Evolutionary conservation across 2,797 vertebrate genomes (phyloP).

Genomic region (Dromococcyx pavoninus): DNA sequence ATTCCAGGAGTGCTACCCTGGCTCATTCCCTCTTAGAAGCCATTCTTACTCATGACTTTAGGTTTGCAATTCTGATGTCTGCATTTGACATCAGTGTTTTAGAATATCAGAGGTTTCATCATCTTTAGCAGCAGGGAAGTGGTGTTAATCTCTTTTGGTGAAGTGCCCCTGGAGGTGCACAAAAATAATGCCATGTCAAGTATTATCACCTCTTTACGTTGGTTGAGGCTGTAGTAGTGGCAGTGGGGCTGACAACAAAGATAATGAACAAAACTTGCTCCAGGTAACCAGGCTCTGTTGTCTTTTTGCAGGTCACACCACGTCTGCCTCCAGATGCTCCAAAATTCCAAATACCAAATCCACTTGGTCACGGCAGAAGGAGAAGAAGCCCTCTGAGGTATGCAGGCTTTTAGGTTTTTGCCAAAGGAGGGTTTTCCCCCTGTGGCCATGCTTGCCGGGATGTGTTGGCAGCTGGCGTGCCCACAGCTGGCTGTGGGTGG

Average conservation of each 20-base stretch:
- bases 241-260: not conserved
- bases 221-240: not conserved
- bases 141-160: not conserved
- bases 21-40: not conserved
- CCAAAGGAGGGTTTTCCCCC: not conserved
- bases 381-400: constrained; percentile 96
- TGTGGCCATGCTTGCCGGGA: not conserved
- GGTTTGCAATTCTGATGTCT: not conserved
- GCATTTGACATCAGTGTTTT: not conserved
- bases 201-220: not conserved
- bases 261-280: not conserved
- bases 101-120: not conserved
- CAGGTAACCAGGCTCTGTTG: not conserved
- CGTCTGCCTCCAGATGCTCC: constrained; percentile 87
- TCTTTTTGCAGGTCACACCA: constrained; percentile 86
- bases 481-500: fast-evolving
- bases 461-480: fast-evolving
- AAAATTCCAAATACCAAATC: constrained; percentile 88
- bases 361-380: constrained; percentile 89
- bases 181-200: not conserved
- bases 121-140: not conserved
- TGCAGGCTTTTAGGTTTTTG: constrained; percentile 2
- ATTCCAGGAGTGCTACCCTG: not conserved
- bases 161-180: not conserved
- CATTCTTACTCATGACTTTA: fast-evolving